phyloP scores from a whole-genome alignment of 2,888 invertebrate genomes.

The Cheilosia soror region DNA sequence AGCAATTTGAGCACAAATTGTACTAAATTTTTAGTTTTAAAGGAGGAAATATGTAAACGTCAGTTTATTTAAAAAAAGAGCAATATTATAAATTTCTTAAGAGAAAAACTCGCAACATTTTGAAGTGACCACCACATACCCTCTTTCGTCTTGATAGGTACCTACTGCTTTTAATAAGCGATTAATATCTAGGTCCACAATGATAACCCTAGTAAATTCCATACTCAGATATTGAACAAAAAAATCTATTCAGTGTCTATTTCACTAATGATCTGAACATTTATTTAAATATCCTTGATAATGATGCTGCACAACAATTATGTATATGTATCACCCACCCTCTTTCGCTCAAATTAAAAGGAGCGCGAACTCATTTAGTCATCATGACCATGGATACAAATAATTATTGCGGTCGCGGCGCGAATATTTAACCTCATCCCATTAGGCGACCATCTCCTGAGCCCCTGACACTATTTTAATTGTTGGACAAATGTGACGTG shows the following conservation, averaged over 20 bases:
- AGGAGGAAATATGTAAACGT: no score
- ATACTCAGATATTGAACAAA: background rate
- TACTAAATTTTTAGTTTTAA: no score
- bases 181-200: no score
- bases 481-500: constrained; percentile 49
- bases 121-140: no score
- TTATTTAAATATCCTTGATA: constrained; percentile 35
- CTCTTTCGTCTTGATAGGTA: no score
- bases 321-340: background rate
- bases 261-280: constrained; percentile 13
- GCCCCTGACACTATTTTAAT: constrained; percentile 37
- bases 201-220: no score
- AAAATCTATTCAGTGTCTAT: constrained; percentile 8
- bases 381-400: constrained; percentile 11
- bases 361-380: constrained; percentile 29
- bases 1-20: no score
- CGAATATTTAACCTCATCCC: constrained; percentile 29
- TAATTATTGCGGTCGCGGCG: constrained; percentile 40
- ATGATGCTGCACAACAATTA: constrained; percentile 9
- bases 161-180: no score
- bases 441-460: constrained; percentile 8
- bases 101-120: no score
- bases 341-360: constrained; percentile 26
- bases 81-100: no score
- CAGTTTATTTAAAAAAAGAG: no score